Conservation (phyloP, 1,140 invertebrate genomes). For the Drosophila grimshawi region DNA sequence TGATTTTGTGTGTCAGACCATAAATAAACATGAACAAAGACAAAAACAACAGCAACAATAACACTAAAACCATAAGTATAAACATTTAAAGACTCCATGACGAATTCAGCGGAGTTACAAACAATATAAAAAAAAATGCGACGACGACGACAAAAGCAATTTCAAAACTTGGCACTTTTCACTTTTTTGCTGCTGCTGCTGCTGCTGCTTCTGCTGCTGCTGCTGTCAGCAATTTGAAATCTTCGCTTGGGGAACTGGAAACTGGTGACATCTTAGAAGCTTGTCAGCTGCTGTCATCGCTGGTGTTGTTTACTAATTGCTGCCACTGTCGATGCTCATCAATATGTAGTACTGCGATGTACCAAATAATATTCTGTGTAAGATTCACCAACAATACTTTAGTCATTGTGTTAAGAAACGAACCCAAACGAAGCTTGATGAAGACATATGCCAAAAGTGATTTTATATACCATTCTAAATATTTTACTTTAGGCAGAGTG, state of each 20-base stretch:
- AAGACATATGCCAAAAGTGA: too few species aligned
- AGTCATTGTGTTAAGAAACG: too few species aligned
- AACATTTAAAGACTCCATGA: constrained; percentile 5
- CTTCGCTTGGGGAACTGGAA: constrained; percentile 19
- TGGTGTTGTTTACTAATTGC: constrained; percentile 39
- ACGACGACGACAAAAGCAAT: constrained; percentile 8
- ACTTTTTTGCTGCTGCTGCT: constrained; percentile 47
- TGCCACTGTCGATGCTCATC: constrained; percentile 5
- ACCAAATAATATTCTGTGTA: neutral
- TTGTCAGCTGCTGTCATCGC: constrained; percentile 31
- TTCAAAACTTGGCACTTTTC: constrained; percentile 60
- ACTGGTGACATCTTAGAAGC: constrained; percentile 24
- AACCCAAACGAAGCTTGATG: too few species aligned
- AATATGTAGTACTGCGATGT: neutral
- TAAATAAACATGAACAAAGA: constrained; percentile 32
- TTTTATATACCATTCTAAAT: too few species aligned
- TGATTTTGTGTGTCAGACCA: constrained; percentile 69
- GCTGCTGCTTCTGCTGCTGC: neutral
- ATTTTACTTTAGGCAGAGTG: too few species aligned
- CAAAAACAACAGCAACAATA: constrained; percentile 7
- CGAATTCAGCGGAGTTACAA: constrained; percentile 2
- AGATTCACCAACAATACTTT: too few species aligned
- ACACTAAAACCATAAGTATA: constrained; percentile 51
- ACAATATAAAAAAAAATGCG: neutral
- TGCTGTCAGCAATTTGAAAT: constrained; percentile 27